Evolutionary conservation across 2,888 invertebrate species (phyloP).

Genomic region (Rosalia funebris): DNA sequence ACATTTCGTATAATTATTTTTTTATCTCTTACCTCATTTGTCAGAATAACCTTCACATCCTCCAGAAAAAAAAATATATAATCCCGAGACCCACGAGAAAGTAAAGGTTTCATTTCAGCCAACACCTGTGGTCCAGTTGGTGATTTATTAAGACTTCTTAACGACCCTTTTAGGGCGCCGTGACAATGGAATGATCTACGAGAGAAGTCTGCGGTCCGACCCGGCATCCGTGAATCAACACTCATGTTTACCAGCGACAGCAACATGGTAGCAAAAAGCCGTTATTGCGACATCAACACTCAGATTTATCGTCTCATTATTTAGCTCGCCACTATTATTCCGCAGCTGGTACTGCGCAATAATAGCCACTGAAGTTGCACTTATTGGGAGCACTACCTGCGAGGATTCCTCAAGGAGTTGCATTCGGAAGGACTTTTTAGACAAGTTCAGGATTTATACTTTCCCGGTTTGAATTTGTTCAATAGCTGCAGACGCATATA

Average conservation of each 20-base stretch:
- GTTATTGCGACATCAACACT: slow-evolving; percentile 42
- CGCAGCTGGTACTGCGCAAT: slow-evolving; percentile 26
- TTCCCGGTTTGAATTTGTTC: not conserved
- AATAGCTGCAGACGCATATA: too few species aligned
- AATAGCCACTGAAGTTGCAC: slow-evolving; percentile 23
- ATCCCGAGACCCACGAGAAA: slow-evolving; percentile 7
- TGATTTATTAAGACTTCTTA: slow-evolving; percentile 56
- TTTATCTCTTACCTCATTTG: not conserved
- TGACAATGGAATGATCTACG: slow-evolving; percentile 48
- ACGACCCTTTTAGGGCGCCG: slow-evolving; percentile 42
- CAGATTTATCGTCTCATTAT: slow-evolving; percentile 51
- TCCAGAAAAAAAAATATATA: slow-evolving; percentile 4
- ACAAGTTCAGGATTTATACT: not conserved
- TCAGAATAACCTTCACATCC: not conserved
- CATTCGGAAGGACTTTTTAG: not conserved
- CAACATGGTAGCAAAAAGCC: slow-evolving; percentile 44
- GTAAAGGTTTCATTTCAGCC: slow-evolving; percentile 8
- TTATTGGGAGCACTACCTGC: slow-evolving; percentile 15
- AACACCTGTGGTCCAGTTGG: slow-evolving; percentile 55
- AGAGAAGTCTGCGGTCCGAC: slow-evolving; percentile 42
- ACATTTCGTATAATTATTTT: too few species aligned
- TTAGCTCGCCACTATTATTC: slow-evolving; percentile 36
- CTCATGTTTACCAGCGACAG: slow-evolving; percentile 48
- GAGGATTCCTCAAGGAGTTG: slow-evolving; percentile 1
- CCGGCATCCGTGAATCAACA: slow-evolving; percentile 51